Evolutionary conservation across 1,140 invertebrate genomes (phyloP).

Genomic region (Triops longicaudatus): DNA sequence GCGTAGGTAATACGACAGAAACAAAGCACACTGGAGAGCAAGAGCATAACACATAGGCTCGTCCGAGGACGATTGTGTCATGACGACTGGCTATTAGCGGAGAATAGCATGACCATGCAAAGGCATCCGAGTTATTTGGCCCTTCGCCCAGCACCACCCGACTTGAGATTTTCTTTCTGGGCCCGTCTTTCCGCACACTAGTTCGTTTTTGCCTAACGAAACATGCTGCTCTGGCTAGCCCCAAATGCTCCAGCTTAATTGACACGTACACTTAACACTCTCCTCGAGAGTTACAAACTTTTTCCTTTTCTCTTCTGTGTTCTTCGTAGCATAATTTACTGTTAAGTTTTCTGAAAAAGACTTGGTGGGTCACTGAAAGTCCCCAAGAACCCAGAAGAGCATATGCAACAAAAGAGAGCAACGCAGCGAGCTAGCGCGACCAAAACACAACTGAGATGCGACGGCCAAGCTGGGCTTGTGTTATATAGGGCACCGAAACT

Average conservation of each 20-base stretch:
- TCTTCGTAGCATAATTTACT: neutral
- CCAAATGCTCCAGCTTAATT: neutral
- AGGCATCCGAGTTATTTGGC: neutral
- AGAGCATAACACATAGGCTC: neutral
- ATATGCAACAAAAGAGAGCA: no score
- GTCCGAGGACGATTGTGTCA: neutral
- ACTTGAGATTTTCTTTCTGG: neutral
- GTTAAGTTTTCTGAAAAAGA: neutral
- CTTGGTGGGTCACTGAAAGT: neutral
- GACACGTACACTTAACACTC: slow-evolving; percentile 2
- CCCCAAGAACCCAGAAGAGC: no score
- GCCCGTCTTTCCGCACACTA: neutral
- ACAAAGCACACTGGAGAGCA: no score
- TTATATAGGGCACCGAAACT: neutral
- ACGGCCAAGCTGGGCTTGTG: neutral
- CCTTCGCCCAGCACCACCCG: neutral
- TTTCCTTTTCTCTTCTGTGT: neutral
- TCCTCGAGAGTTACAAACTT: neutral
- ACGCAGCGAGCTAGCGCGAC: no score
- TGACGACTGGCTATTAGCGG: neutral
- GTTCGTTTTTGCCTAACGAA: neutral
- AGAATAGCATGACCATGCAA: neutral
- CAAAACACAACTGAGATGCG: neutral
- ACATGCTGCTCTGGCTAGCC: neutral
- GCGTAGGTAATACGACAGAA: no score